A percentile compares a stretch with the other conserved stretches of the same genome.
Evolutionary conservation across 1,140 invertebrate species (phyloP).

Genomic region (Tetramorium parvispinum): DNA sequence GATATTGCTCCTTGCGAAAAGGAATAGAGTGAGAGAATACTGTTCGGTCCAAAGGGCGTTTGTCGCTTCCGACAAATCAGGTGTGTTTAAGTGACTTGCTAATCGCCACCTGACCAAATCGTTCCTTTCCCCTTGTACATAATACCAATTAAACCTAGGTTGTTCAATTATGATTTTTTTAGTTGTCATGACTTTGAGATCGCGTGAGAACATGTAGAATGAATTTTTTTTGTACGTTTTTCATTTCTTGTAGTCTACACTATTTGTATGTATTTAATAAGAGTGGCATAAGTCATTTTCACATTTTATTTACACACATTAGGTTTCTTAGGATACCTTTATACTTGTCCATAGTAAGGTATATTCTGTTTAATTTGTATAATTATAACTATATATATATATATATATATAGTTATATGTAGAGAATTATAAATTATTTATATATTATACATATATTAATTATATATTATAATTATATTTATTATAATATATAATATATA

Average conservation of each 20-base stretch:
- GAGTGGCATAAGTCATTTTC: slow-evolving; percentile 69
- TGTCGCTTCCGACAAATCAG: slow-evolving; percentile 69
- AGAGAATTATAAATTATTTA: no score
- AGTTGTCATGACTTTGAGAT: slow-evolving; percentile 50
- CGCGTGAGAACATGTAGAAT: slow-evolving; percentile 50
- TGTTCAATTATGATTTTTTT: slow-evolving; percentile 63
- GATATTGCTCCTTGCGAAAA: slow-evolving; percentile 68
- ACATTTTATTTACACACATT: slow-evolving; percentile 21
- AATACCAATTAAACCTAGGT: slow-evolving; percentile 64
- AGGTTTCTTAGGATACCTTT: slow-evolving; percentile 38
- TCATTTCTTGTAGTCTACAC: slow-evolving; percentile 47
- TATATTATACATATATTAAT: no score
- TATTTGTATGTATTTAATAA: slow-evolving; percentile 69
- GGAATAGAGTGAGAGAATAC: slow-evolving; percentile 65
- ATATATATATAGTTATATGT: no score
- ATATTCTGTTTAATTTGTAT: slow-evolving; percentile 35
- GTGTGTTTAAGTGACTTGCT: slow-evolving; percentile 71
- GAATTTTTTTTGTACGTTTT: slow-evolving; percentile 42
- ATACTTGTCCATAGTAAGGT: slow-evolving; percentile 8
- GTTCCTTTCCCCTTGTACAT: slow-evolving; percentile 74
- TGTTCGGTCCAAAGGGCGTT: slow-evolving; percentile 64
- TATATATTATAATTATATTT: no score
- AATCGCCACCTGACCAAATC: slow-evolving; percentile 72
- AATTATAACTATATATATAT: slow-evolving; percentile 34
- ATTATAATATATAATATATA: no score